Percentiles rank a stretch among this genome's conserved stretches.
These are phyloP conservation scores for Danionella dracula DNA, from an alignment of 2,797 vertebrate genomes.

Conservation along the genomic window DNA sequence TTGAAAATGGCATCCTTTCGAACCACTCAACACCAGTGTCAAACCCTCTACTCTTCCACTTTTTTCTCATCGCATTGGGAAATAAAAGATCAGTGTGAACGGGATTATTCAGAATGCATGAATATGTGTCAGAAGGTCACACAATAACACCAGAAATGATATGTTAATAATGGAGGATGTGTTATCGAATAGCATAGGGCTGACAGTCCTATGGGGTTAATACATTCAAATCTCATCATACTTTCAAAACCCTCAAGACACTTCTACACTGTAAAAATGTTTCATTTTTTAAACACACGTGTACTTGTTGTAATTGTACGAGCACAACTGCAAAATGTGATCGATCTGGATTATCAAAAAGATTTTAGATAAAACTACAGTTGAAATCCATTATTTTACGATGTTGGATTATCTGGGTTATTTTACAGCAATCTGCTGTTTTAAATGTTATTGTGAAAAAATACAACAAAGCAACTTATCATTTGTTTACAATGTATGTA, in stretches of 20 bases:
- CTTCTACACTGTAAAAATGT: too few species aligned
- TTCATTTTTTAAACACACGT: too few species aligned
- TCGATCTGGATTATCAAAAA: too few species aligned
- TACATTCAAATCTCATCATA: constrained; percentile 17
- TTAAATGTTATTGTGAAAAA: too few species aligned
- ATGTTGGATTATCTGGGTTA: too few species aligned
- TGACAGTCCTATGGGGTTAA: constrained; percentile 12
- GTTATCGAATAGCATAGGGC: background rate
- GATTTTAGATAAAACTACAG: too few species aligned
- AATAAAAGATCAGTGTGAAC: constrained; percentile 61
- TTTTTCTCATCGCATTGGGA: constrained; percentile 60
- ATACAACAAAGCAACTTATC: too few species aligned
- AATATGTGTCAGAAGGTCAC: constrained; percentile 23
- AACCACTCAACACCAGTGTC: constrained; percentile 73
- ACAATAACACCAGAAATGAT: constrained; percentile 17
- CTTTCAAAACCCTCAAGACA: background rate
- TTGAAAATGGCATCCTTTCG: constrained; percentile 75
- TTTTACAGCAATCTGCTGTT: too few species aligned
- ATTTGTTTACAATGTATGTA: too few species aligned
- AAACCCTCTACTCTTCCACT: constrained; percentile 60
- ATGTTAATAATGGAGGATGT: background rate
- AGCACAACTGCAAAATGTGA: too few species aligned
- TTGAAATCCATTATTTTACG: too few species aligned
- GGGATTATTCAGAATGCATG: constrained; percentile 29
- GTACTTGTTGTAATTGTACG: too few species aligned